Conservation (phyloP, 2,797 vertebrate genomes). For the Phyllotis vaccarum region DNA sequence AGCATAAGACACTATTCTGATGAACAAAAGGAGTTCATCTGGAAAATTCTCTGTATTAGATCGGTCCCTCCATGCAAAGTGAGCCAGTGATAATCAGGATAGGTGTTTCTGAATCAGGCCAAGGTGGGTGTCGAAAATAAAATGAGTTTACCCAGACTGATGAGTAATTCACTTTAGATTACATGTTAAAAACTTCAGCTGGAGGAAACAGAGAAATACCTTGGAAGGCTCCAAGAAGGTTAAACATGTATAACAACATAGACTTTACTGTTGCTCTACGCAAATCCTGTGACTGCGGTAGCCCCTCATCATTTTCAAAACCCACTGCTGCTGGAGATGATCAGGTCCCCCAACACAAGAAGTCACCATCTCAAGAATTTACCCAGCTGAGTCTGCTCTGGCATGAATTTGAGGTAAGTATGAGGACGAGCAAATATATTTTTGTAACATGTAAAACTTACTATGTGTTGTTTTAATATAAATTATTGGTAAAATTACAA, state of each 20-base stretch:
- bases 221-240: conserved; percentile 27
- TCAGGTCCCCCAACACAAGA: neutral
- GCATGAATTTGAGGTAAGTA: neutral
- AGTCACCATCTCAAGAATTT: neutral
- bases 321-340: neutral
- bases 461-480: conserved; percentile 20
- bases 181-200: neutral
- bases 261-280: neutral
- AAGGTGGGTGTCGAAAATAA: neutral
- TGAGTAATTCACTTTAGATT: neutral
- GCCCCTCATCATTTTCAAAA: neutral
- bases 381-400: neutral
- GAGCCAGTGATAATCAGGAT: conserved; percentile 22
- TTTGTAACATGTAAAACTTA: conserved; percentile 13
- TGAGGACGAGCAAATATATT: neutral
- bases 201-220: neutral
- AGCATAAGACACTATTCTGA: neutral
- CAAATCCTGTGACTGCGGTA: neutral
- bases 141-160: neutral
- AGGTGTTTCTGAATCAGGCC: conserved; percentile 1
- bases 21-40: conserved; percentile 22
- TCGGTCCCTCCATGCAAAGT: conserved; percentile 23
- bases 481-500: conserved; percentile 46
- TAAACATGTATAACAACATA: conserved; percentile 19
- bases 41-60: conserved; percentile 9